A percentile compares a stretch with the other conserved stretches of the same genome.
Evolutionary conservation across 2,113 vertebrate genomes (phyloP).

Genomic region (Labeo rohita): DNA sequence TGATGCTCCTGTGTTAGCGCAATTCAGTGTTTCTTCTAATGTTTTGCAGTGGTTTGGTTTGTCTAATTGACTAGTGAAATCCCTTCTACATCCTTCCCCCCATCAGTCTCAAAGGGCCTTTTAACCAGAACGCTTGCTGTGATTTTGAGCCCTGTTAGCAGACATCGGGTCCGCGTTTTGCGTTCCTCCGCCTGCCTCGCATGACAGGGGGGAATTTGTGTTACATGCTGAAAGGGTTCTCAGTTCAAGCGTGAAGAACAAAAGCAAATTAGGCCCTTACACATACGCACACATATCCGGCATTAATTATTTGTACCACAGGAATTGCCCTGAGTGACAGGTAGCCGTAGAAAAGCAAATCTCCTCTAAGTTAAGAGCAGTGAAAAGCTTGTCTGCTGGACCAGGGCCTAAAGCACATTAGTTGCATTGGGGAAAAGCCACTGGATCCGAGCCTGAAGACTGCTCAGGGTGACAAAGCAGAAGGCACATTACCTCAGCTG

Average conservation of each 20-base stretch:
- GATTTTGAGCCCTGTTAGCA: slow-evolving; percentile 56
- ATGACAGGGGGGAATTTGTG: slow-evolving; percentile 75
- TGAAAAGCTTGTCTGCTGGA: slow-evolving; percentile 72
- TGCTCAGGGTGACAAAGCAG: slow-evolving; percentile 69
- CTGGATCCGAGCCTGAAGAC: slow-evolving; percentile 74
- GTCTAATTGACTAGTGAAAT: slow-evolving; percentile 51
- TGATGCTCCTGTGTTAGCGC: not conserved
- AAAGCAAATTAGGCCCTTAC: slow-evolving; percentile 77
- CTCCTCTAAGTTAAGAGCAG: slow-evolving; percentile 69
- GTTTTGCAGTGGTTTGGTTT: slow-evolving; percentile 41
- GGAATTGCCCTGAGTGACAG: slow-evolving; percentile 75
- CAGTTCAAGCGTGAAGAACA: slow-evolving; percentile 79
- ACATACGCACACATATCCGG: slow-evolving; percentile 68
- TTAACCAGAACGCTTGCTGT: slow-evolving; percentile 51
- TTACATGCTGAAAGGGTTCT: slow-evolving; percentile 73
- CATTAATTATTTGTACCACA: slow-evolving; percentile 80
- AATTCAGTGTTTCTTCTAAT: slow-evolving; percentile 46
- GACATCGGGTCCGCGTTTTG: slow-evolving; percentile 41
- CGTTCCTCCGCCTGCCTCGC: slow-evolving; percentile 68
- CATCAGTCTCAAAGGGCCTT: slow-evolving; percentile 42
- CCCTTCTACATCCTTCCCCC: not conserved
- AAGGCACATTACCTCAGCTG: slow-evolving; percentile 43
- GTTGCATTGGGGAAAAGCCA: slow-evolving; percentile 71
- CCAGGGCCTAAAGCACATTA: slow-evolving; percentile 75
- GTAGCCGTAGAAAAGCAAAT: slow-evolving; percentile 68